A percentile compares a stretch with the other conserved stretches of the same genome.
phyloP scores from a whole-genome alignment of 2,888 invertebrate genomes.

The Drosophila anomelani region DNA sequence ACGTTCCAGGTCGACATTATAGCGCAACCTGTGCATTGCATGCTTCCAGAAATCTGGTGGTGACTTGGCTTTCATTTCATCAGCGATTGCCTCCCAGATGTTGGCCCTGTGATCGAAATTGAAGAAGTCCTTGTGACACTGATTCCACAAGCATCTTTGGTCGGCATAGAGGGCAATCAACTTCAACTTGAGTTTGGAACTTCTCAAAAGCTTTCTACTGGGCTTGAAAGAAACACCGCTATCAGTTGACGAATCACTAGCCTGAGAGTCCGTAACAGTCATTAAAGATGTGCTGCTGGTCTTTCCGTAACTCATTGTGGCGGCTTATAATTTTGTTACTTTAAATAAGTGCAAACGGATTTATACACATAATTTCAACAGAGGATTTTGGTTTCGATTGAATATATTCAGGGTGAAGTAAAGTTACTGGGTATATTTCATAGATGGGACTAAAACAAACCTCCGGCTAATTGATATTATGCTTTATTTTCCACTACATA shows the following conservation, averaged over 20 bases:
- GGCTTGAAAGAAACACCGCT: not conserved
- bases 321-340: not conserved
- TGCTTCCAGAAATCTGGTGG: slow-evolving; percentile 46
- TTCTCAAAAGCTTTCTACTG: not conserved
- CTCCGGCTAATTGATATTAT: slow-evolving; percentile 5
- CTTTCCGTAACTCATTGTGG: slow-evolving; percentile 1
- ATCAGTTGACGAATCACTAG: not conserved
- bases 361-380: not conserved
- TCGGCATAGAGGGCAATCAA: slow-evolving; percentile 56
- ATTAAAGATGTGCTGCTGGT: not conserved
- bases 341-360: not conserved
- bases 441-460: slow-evolving; percentile 5
- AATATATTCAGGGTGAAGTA: not conserved
- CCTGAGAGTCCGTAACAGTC: not conserved
- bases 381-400: not conserved
- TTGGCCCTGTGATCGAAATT: slow-evolving; percentile 49
- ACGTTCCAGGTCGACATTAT: slow-evolving; percentile 51
- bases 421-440: not conserved
- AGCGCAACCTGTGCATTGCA: slow-evolving; percentile 50
- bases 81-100: slow-evolving; percentile 58
- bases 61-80: slow-evolving; percentile 43
- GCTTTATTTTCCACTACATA: slow-evolving; percentile 24
- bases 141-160: slow-evolving; percentile 64
- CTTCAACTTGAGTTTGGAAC: slow-evolving; percentile 27
- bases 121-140: slow-evolving; percentile 54